Base-by-base conservation (phyloP, 2,113 vertebrate genomes). In the Nycticryphes semicollaris region DNA sequence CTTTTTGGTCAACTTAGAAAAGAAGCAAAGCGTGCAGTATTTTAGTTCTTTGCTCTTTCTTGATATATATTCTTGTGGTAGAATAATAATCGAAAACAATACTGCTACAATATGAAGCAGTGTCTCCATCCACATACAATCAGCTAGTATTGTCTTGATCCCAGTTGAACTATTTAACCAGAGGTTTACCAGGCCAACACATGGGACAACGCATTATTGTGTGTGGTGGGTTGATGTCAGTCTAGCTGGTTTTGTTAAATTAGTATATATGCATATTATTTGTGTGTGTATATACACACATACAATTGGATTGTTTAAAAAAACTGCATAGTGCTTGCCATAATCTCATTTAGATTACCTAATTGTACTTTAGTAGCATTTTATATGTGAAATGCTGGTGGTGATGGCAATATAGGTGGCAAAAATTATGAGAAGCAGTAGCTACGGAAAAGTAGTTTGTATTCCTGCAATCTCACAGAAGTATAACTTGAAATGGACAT, bases 271-370 rank as follows among this genome's bases (percentile, higher is more conserved):
- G 19, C 8, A 8, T 74, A 27, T 19, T n/a, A 30, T 33, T 60
- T 74, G 3, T 50, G 7, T 59, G 14, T 70, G 1, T 50, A 2
- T 24, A 0, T 27, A n/a, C 47, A 51, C 31, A 12, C 6, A 31
- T 12, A 22, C 16, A 48, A 54, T 11, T 47, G 17, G 11, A 14
- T 63, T 64, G 27, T 50, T 76, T 39, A 2, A 15, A 15, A 15
- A 82, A 64, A 8, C n/a, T 43, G 4, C 6, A 4, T 12, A 35
- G 6, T 47, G 23, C 48, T 66, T 54, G 14, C 17, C 48, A 3
- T 56, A 53, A 39, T 70, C 23, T 68, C 17, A 12, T 48, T 75
- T 74, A 24, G 35, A 25, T 81, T 77, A 54, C 47, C 59, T 81
- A 82, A 12, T 37, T 68, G 22, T 51, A 25, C 11, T 5, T 64